Conservation (phyloP, 2,113 vertebrate genomes). For the Oplegnathus fasciatus region DNA sequence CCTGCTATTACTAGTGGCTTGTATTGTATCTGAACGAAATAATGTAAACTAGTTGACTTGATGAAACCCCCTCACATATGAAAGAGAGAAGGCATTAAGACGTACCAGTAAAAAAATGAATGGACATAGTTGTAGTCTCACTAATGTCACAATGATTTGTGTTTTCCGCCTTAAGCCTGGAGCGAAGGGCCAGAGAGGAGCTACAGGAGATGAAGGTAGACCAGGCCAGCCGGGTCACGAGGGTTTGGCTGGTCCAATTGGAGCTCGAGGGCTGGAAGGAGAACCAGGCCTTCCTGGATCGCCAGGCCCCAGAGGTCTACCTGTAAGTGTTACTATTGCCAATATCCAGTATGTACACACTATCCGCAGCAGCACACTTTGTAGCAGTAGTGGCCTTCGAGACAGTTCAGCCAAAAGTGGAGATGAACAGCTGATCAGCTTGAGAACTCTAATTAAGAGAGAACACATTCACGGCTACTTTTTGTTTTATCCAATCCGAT, state of each 20-base stretch:
- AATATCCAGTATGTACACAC: neutral
- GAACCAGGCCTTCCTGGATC: slow-evolving; percentile 80
- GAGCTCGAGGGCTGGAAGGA: slow-evolving; percentile 84
- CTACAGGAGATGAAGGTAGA: slow-evolving; percentile 79
- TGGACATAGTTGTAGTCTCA: neutral
- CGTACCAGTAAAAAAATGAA: neutral
- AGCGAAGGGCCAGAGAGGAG: slow-evolving; percentile 81
- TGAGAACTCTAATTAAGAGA: neutral
- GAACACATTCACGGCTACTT: neutral
- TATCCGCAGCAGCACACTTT: neutral
- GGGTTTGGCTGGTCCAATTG: slow-evolving; percentile 83
- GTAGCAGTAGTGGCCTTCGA: neutral
- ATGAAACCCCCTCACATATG: neutral
- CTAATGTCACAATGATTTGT: neutral
- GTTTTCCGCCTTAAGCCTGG: slow-evolving; percentile 70
- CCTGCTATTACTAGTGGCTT: neutral
- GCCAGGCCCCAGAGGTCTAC: slow-evolving; percentile 84
- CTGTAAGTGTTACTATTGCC: slow-evolving; percentile 75
- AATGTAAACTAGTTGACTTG: neutral
- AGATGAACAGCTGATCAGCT: neutral
- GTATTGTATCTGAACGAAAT: neutral
- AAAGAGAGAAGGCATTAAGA: neutral
- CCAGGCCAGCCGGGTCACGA: slow-evolving; percentile 84
- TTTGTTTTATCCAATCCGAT: neutral
- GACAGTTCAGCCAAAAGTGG: neutral